These are phyloP conservation scores for Ficedula albicollis DNA, from an alignment of 2,797 vertebrate species.

Conservation along the genomic window DNA sequence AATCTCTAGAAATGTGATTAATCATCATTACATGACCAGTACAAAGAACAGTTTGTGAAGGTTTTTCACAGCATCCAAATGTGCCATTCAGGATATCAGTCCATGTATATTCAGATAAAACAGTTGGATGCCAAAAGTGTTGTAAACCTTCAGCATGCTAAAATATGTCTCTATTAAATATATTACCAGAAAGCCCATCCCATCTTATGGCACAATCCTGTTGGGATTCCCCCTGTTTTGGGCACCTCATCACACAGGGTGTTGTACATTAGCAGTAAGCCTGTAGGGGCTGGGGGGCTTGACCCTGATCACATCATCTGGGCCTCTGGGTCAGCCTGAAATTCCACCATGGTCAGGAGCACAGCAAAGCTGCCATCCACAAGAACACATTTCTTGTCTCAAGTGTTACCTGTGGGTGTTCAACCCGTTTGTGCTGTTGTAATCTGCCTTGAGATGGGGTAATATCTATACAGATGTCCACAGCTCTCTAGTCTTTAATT, in stretches of 20 bases:
- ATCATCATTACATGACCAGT: background rate
- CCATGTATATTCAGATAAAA: background rate
- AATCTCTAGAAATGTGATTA: background rate
- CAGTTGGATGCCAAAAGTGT: rapidly evolving
- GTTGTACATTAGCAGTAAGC: rapidly evolving
- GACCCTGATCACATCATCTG: rapidly evolving
- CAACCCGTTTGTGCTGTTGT: background rate
- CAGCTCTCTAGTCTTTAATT: background rate
- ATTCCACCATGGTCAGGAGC: background rate
- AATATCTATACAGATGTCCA: background rate
- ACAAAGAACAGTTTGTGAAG: background rate
- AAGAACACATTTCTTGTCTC: background rate
- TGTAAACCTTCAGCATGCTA: background rate
- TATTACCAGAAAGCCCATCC: background rate
- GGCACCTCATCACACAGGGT: rapidly evolving
- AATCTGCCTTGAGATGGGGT: background rate
- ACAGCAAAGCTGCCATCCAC: background rate
- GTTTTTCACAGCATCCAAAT: background rate
- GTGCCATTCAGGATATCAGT: background rate
- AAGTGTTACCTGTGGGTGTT: background rate
- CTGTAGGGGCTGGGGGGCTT: rapidly evolving
- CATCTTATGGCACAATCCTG: background rate
- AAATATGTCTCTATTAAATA: background rate
- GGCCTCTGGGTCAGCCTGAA: background rate
- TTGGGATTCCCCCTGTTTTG: background rate